Percentiles rank a stretch among this genome's conserved stretches.
Conservation (phyloP, 1,140 invertebrate genomes). For the Copidosoma floridanum region DNA sequence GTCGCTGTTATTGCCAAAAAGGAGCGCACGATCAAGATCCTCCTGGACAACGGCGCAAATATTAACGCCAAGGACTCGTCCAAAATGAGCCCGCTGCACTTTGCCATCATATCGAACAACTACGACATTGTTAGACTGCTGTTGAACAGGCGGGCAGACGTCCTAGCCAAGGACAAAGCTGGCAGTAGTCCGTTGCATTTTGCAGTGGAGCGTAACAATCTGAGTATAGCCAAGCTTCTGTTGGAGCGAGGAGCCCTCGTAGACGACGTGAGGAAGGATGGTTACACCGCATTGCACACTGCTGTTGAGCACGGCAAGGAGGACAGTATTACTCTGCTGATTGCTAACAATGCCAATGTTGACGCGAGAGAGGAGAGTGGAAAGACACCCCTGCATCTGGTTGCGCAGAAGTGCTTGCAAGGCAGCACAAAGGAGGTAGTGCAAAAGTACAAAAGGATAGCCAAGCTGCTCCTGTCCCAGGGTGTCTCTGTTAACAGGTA, state of each 20-base stretch:
- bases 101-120: constrained; percentile 55
- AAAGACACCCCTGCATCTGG: constrained; percentile 4
- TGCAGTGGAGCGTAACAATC: constrained; percentile 20
- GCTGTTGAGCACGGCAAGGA: constrained; percentile 20
- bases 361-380: constrained; percentile 17
- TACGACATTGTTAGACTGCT: constrained; percentile 47
- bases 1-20: constrained; percentile 20
- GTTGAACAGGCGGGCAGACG: constrained; percentile 47
- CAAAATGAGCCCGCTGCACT: constrained; percentile 52
- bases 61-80: constrained; percentile 14
- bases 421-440: constrained; percentile 6
- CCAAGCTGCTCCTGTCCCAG: constrained; percentile 3
- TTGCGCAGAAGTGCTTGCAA: constrained; percentile 9
- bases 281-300: constrained; percentile 21
- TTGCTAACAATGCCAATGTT: constrained; percentile 20
- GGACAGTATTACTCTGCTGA: constrained; percentile 23
- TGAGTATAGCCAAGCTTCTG: constrained; percentile 20
- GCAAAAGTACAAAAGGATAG: constrained; percentile 20
- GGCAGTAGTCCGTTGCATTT: constrained; percentile 33
- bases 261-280: constrained; percentile 9
- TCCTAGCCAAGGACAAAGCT: constrained; percentile 49
- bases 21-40: constrained; percentile 6
- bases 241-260: constrained; percentile 16
- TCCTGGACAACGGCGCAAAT: constrained; percentile 27
- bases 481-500: constrained; percentile 6